phyloP scores from a whole-genome alignment of 92 coral and sea anemone genomes.

The Epizoanthus rinbou region DNA sequence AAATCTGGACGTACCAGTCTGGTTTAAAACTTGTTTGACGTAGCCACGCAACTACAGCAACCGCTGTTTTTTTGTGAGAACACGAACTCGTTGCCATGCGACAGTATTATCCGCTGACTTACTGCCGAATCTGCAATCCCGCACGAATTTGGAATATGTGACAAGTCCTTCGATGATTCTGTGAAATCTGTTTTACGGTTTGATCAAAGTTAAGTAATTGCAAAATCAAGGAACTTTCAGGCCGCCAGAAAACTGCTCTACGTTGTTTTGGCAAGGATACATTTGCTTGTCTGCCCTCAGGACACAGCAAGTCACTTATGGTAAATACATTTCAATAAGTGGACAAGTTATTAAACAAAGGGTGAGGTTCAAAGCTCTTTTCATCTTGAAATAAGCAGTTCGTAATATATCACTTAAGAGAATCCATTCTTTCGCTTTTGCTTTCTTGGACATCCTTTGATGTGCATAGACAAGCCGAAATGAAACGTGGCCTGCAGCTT shows the following conservation, averaged over 20 bases:
- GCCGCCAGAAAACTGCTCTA: slow-evolving; percentile 10
- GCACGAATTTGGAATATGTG: not conserved
- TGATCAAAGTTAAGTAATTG: slow-evolving; percentile 33
- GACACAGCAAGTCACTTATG: slow-evolving; percentile 29
- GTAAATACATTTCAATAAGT: not conserved
- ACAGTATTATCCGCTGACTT: slow-evolving; percentile 16
- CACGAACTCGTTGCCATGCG: slow-evolving; percentile 14
- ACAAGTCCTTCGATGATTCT: slow-evolving; percentile 23
- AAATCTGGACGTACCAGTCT: no score
- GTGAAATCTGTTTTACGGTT: slow-evolving; percentile 29
- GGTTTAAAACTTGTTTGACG: not conserved
- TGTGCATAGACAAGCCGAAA: not conserved
- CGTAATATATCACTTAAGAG: slow-evolving; percentile 1
- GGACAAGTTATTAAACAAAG: not conserved
- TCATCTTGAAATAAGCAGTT: slow-evolving; percentile 11
- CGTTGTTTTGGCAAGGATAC: slow-evolving; percentile 25
- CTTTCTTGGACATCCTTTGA: slow-evolving; percentile 10
- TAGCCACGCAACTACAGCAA: slow-evolving; percentile 13
- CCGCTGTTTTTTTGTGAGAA: slow-evolving; percentile 15
- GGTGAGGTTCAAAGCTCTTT: slow-evolving; percentile 8
- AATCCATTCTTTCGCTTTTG: slow-evolving; percentile 14
- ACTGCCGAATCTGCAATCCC: not conserved
- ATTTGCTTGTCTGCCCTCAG: slow-evolving; percentile 21
- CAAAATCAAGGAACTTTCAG: slow-evolving; percentile 15
- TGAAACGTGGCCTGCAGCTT: slow-evolving; percentile 21